phyloP scores from a whole-genome alignment of 2,797 vertebrate genomes.

The Tauraco hartlaubi region DNA sequence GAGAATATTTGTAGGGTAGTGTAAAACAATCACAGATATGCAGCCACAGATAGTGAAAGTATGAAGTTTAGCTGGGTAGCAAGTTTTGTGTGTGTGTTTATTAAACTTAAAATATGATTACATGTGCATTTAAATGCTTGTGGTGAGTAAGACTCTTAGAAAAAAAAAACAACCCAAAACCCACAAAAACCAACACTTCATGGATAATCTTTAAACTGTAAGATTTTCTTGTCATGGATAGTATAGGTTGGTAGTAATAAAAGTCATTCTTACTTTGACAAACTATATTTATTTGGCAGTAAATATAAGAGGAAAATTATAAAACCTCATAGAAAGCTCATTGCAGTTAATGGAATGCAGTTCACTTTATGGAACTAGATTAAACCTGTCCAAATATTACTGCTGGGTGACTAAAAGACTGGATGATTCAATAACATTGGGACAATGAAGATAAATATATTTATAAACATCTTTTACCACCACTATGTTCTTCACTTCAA shows the following conservation, averaged over 20 bases:
- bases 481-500: not conserved
- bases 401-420: not conserved
- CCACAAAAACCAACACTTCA: fast-evolving
- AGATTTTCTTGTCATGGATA: not conserved
- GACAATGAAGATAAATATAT: not conserved
- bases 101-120: not conserved
- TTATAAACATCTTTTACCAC: not conserved
- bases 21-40: not conserved
- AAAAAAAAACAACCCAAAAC: not conserved
- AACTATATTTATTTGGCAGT: not conserved
- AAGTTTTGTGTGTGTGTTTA: not conserved
- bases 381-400: not conserved
- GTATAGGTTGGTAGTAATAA: not conserved
- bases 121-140: not conserved
- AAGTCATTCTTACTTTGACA: not conserved
- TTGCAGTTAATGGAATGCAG: not conserved
- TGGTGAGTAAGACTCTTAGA: not conserved
- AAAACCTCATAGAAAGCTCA: not conserved
- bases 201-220: not conserved
- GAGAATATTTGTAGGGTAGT: not conserved
- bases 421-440: not conserved
- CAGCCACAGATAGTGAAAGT: not conserved
- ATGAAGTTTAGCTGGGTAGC: not conserved
- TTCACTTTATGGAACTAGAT: not conserved
- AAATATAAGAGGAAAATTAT: not conserved